Evolutionary conservation across 2,113 vertebrate species (phyloP).

Genomic region (Petaurus breviceps): DNA sequence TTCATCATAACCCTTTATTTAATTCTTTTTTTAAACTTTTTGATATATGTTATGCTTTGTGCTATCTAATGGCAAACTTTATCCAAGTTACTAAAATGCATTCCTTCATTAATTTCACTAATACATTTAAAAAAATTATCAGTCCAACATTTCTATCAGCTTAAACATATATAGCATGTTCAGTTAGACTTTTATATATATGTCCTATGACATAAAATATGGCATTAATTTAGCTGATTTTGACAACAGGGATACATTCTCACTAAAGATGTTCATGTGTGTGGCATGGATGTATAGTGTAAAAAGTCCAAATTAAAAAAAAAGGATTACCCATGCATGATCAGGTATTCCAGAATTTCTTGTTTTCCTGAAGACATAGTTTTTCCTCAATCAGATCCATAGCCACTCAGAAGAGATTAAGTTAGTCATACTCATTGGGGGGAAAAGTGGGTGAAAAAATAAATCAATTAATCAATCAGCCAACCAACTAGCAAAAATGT

Average conservation of each 20-base stretch:
- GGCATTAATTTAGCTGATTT: too few relatives aligned
- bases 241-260: too few relatives aligned
- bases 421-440: too few relatives aligned
- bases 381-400: neutral
- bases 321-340: neutral
- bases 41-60: too few relatives aligned
- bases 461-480: too few relatives aligned
- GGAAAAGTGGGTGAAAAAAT: too few relatives aligned
- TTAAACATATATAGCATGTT: neutral
- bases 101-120: neutral
- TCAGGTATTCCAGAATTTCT: neutral
- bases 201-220: neutral
- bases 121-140: neutral
- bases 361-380: neutral
- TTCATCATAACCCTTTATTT: neutral
- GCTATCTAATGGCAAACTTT: neutral
- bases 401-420: neutral
- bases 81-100: neutral
- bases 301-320: neutral
- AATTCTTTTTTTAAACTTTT: conserved; percentile 2
- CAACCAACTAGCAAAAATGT: too few relatives aligned
- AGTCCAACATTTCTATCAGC: neutral
- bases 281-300: neutral
- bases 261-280: too few relatives aligned
- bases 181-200: conserved; percentile 27